Evolutionary conservation across 2,888 invertebrate genomes (phyloP).

Genomic region (Drosophila incognita): DNA sequence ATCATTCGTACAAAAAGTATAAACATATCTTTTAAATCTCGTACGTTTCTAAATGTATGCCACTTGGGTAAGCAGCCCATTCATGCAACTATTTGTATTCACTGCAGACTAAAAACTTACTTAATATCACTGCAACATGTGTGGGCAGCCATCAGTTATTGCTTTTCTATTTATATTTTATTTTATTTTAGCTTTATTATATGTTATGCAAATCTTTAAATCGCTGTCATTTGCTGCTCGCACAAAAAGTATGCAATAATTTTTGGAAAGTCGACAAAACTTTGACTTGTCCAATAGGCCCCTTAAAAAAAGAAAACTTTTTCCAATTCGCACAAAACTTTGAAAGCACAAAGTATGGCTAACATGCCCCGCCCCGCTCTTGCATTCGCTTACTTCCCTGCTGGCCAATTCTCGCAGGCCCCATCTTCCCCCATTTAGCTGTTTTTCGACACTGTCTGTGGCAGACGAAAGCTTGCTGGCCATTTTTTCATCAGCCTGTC

Average conservation of each 20-base stretch:
- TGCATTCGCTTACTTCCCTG: background rate
- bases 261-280: slow-evolving; percentile 27
- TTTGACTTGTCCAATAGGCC: slow-evolving; percentile 20
- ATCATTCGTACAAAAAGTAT: background rate
- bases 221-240: slow-evolving; percentile 21
- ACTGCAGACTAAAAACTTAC: slow-evolving; percentile 1
- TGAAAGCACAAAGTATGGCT: slow-evolving; percentile 26
- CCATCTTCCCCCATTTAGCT: background rate
- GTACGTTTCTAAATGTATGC: background rate
- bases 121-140: slow-evolving; percentile 17
- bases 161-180: slow-evolving; percentile 11
- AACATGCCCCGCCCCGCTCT: background rate
- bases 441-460: slow-evolving; percentile 16
- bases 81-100: background rate
- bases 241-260: slow-evolving; percentile 47
- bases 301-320: slow-evolving; percentile 11
- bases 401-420: background rate
- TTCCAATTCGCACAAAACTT: slow-evolving; percentile 54
- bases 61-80: background rate
- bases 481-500: slow-evolving; percentile 17
- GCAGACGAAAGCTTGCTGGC: slow-evolving; percentile 35
- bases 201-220: slow-evolving; percentile 22
- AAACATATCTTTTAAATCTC: background rate
- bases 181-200: slow-evolving; percentile 15
- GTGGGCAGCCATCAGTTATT: slow-evolving; percentile 3